Conservation (phyloP, 2,797 vertebrate genomes). For the Karalla daura region DNA sequence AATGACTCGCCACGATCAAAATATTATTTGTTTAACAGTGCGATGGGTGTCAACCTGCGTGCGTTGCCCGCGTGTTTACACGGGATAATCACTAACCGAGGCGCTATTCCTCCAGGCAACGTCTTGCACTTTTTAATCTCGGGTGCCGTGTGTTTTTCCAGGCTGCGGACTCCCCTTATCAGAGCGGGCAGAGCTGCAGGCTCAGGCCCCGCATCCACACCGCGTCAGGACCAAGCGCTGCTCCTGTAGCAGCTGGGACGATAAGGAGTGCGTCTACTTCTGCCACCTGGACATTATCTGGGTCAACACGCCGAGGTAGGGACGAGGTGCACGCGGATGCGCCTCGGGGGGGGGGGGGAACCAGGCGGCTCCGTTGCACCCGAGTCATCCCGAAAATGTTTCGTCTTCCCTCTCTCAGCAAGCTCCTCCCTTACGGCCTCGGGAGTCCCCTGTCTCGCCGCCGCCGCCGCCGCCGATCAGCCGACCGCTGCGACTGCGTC, state of each 20-base stretch:
- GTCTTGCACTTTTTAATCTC: constrained; percentile 34
- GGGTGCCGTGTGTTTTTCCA: constrained; percentile 61
- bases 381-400: too few relatives aligned
- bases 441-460: constrained; percentile 86
- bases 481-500: constrained; percentile 86
- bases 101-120: constrained; percentile 21
- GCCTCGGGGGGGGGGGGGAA: too few relatives aligned
- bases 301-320: constrained; percentile 96
- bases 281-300: constrained; percentile 98
- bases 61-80: constrained; percentile 27
- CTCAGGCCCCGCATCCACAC: constrained; percentile 25
- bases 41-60: constrained; percentile 34
- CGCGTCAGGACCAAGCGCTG: constrained; percentile 88
- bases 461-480: constrained; percentile 85
- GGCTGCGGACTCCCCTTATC: constrained; percentile 79
- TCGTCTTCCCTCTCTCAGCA: too few relatives aligned
- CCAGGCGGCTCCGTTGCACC: too few relatives aligned
- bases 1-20: too few relatives aligned
- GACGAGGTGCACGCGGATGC: too few relatives aligned
- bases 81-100: constrained; percentile 10
- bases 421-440: constrained; percentile 89
- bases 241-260: constrained; percentile 93
- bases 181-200: constrained; percentile 36
- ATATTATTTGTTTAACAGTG: constrained; percentile 6
- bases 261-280: constrained; percentile 97